These are phyloP conservation scores for Microtus richardsoni DNA, from an alignment of 2,113 vertebrate genomes.

Conservation along the genomic window DNA sequence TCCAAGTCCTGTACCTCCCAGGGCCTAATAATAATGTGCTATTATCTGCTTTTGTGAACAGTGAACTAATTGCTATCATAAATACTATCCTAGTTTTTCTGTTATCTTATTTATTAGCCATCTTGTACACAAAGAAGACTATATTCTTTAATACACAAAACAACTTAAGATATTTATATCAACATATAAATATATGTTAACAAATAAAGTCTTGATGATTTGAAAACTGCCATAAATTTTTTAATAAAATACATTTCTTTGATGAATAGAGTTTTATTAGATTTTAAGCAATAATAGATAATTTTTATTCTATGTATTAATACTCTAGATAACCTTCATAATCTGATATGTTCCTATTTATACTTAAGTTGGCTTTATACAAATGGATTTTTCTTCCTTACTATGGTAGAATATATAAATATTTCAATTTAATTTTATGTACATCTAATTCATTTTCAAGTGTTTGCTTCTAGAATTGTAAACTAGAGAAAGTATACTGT, in stretches of 20 bases:
- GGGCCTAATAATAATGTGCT: neutral
- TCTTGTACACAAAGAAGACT: neutral
- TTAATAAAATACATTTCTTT: neutral
- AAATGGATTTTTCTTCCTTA: neutral
- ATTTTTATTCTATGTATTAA: neutral
- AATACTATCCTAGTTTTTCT: neutral
- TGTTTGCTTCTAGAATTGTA: neutral
- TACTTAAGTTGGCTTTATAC: neutral
- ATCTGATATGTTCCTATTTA: neutral
- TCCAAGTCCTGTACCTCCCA: fast-evolving
- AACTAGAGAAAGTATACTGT: neutral
- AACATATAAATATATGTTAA: neutral
- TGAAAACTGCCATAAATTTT: neutral
- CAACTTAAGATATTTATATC: neutral
- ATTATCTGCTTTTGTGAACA: neutral
- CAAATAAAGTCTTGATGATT: neutral
- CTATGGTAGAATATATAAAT: neutral
- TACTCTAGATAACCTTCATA: neutral
- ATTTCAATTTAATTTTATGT: neutral
- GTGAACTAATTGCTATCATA: neutral
- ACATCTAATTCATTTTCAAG: neutral
- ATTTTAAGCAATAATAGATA: neutral
- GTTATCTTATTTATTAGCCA: neutral
- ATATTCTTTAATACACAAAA: neutral
- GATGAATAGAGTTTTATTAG: neutral